Conservation (phyloP, 2,888 invertebrate species). For the Diarsia rubi region DNA sequence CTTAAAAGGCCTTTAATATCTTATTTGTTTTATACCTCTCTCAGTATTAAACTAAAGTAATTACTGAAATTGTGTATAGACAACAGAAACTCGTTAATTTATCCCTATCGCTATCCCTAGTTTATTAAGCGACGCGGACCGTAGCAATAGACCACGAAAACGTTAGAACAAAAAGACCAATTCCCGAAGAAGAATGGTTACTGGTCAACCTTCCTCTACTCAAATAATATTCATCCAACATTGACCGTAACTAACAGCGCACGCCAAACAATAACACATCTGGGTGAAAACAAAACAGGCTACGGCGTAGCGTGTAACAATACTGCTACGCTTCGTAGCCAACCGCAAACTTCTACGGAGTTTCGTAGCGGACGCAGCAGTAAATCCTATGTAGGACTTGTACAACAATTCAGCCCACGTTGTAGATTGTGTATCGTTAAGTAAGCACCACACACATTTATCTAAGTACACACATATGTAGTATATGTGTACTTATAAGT, state of each 20-base stretch:
- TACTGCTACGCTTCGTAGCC: slow-evolving; percentile 72
- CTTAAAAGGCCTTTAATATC: slow-evolving; percentile 40
- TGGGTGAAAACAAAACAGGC: slow-evolving; percentile 61
- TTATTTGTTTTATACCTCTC: slow-evolving; percentile 28
- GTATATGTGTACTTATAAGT: slow-evolving; percentile 44
- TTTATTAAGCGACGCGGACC: slow-evolving; percentile 10
- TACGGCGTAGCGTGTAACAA: slow-evolving; percentile 67
- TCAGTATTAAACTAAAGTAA: slow-evolving; percentile 20
- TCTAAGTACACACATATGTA: slow-evolving; percentile 50
- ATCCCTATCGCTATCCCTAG: not conserved
- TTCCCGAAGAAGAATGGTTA: slow-evolving; percentile 18
- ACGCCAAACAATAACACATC: slow-evolving; percentile 60
- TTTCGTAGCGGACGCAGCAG: slow-evolving; percentile 76
- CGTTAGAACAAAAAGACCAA: slow-evolving; percentile 36
- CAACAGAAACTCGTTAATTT: slow-evolving; percentile 1
- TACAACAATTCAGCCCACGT: slow-evolving; percentile 71
- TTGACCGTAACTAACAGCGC: slow-evolving; percentile 47
- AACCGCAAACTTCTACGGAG: slow-evolving; percentile 72
- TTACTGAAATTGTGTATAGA: slow-evolving; percentile 20
- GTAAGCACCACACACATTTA: slow-evolving; percentile 69
- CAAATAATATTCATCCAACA: slow-evolving; percentile 53
- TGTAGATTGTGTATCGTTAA: slow-evolving; percentile 73
- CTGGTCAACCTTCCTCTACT: slow-evolving; percentile 17
- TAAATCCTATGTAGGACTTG: slow-evolving; percentile 74
- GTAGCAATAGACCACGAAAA: slow-evolving; percentile 5